These are phyloP conservation scores for Marmota flaviventris DNA, from an alignment of 2,113 vertebrate species.

Conservation along the genomic window DNA sequence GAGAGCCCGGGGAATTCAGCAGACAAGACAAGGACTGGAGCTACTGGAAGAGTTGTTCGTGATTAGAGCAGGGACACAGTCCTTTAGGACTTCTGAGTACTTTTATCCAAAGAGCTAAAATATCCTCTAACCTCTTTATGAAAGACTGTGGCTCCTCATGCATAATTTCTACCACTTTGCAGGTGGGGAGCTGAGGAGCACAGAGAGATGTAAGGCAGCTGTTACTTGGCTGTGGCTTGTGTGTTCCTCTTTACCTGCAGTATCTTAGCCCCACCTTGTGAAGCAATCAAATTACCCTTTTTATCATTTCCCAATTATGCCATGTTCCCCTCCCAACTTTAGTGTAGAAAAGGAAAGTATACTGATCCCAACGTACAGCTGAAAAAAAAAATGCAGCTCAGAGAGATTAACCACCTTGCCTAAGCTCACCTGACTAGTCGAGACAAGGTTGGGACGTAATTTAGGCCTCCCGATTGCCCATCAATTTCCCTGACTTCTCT, in stretches of 20 bases:
- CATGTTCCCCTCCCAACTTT: not conserved
- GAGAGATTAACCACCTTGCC: not conserved
- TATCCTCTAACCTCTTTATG: not conserved
- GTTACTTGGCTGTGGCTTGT: not conserved
- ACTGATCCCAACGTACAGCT: not conserved
- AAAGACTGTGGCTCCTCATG: not conserved
- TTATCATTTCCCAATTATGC: not conserved
- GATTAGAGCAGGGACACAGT: not conserved
- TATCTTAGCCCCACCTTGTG: not conserved
- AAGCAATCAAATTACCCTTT: not conserved
- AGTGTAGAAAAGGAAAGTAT: not conserved
- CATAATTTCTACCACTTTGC: not conserved
- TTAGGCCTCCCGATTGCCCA: not conserved
- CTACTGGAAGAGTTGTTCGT: not conserved
- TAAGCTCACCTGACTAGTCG: not conserved
- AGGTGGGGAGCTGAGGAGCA: not conserved
- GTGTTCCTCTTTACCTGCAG: not conserved
- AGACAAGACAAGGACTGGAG: not conserved
- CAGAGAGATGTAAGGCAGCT: not conserved
- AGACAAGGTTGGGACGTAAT: not conserved
- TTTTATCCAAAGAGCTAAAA: constrained; percentile 19
- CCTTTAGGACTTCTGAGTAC: not conserved
- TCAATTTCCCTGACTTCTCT: constrained; percentile 38
- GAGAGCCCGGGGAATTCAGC: not conserved
- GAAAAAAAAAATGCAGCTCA: not conserved